Evolutionary conservation across 2,888 invertebrate species (phyloP).

Genomic region (Hypomecis punctinalis): DNA sequence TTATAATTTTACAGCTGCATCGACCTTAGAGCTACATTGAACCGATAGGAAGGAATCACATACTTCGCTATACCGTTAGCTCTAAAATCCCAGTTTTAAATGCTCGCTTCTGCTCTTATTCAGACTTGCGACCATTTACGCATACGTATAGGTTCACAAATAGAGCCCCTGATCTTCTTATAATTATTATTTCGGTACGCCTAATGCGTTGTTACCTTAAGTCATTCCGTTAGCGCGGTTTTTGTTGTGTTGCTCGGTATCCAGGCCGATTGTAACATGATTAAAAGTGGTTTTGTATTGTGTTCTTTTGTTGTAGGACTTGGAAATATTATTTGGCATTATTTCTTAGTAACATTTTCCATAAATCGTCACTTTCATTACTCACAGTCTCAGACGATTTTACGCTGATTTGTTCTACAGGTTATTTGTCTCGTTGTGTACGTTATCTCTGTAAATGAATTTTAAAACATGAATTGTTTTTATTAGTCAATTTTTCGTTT

Average conservation of each 20-base stretch:
- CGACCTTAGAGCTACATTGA: no score
- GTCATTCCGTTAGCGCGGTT: constrained; percentile 45
- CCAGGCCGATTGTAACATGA: constrained; percentile 28
- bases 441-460: no score
- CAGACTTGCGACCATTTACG: no score
- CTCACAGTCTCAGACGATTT: neutral
- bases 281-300: constrained; percentile 26
- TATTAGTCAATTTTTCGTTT: no score
- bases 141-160: no score
- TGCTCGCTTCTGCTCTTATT: no score
- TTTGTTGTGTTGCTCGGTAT: constrained; percentile 33
- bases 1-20: no score
- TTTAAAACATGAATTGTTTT: no score
- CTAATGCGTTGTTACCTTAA: constrained; percentile 9
- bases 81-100: no score
- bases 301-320: constrained; percentile 19
- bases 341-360: constrained; percentile 8
- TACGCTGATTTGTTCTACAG: neutral
- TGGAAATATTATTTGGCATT: constrained; percentile 9
- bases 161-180: no score
- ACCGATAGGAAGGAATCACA: no score
- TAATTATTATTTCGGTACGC: neutral
- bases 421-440: neutral
- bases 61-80: no score
- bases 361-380: neutral